These are phyloP conservation scores for Phalloptychus januarius DNA, from an alignment of 2,797 vertebrate genomes.

Conservation along the genomic window DNA sequence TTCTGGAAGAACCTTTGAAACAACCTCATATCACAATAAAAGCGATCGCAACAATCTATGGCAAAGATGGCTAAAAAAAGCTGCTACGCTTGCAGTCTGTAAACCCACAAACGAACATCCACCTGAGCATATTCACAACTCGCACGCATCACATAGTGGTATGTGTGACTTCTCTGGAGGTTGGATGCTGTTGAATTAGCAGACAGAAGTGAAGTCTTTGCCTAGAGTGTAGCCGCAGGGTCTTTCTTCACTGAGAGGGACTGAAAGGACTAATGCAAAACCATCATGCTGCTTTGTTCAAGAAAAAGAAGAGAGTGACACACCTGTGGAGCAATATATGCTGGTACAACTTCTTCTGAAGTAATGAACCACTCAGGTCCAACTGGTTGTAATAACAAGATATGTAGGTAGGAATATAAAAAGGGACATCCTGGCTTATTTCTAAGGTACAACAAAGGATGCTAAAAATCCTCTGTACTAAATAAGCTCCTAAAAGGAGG, in stretches of 20 bases:
- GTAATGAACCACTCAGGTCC: not conserved
- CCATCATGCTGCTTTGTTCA: slow-evolving; percentile 22
- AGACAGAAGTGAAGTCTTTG: slow-evolving; percentile 37
- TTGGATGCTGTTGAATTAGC: slow-evolving; percentile 18
- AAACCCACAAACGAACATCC: not conserved
- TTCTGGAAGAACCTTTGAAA: slow-evolving; percentile 20
- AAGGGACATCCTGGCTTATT: not conserved
- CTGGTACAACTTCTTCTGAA: not conserved
- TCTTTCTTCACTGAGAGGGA: slow-evolving; percentile 35
- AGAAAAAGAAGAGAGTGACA: slow-evolving; percentile 15
- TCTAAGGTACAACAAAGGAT: not conserved
- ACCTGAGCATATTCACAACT: not conserved
- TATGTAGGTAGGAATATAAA: not conserved
- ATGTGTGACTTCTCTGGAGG: slow-evolving; percentile 9
- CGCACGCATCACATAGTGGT: not conserved
- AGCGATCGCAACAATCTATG: not conserved
- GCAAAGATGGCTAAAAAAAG: slow-evolving; percentile 12
- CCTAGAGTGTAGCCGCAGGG: slow-evolving; percentile 53
- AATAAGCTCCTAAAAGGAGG: not conserved
- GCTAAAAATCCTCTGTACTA: not conserved
- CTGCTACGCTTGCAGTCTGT: not conserved
- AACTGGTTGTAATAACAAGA: not conserved
- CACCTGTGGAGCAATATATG: slow-evolving; percentile 7
- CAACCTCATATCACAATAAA: slow-evolving; percentile 24
- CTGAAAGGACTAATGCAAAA: slow-evolving; percentile 26